A percentile compares a stretch with the other conserved stretches of the same genome.
Conservation (phyloP, 1,140 invertebrate genomes). For the Solenopsis invicta region DNA sequence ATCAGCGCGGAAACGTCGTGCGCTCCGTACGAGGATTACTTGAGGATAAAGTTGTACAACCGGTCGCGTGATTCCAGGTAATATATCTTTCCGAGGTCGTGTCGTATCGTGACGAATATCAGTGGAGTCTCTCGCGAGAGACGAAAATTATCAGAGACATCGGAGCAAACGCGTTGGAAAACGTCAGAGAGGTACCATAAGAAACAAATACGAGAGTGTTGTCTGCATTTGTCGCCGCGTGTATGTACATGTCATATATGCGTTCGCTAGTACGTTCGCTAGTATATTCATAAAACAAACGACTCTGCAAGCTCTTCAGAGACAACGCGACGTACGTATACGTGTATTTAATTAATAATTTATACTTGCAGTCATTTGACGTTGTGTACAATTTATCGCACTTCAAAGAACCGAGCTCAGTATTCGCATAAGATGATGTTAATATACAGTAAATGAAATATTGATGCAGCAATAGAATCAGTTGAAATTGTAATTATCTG, state of each 20-base stretch:
- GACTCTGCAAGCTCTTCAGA: background rate
- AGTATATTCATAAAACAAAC: background rate
- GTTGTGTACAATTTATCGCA: background rate
- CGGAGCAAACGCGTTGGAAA: background rate
- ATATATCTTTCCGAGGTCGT: slow-evolving; percentile 42
- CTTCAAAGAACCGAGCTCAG: background rate
- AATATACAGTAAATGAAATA: background rate
- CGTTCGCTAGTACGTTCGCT: background rate
- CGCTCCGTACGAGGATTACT: slow-evolving; percentile 13
- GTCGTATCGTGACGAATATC: slow-evolving; percentile 34
- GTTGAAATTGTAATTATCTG: background rate
- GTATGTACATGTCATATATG: no score
- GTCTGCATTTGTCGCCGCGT: background rate
- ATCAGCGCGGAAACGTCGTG: slow-evolving; percentile 1
- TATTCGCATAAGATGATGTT: background rate
- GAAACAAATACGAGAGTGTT: background rate
- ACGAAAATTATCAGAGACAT: slow-evolving; percentile 2
- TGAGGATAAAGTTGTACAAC: slow-evolving; percentile 37
- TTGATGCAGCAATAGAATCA: background rate
- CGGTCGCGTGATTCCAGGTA: slow-evolving; percentile 60
- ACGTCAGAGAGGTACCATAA: background rate
- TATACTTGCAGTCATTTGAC: background rate
- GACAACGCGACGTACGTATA: no score
- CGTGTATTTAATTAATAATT: background rate
- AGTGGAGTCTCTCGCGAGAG: background rate